A percentile compares a stretch with the other conserved stretches of the same genome.
These are phyloP conservation scores for Caenorhabditis sp. DNA, from an alignment of 2,888 invertebrate species.

Conservation along the genomic window DNA sequence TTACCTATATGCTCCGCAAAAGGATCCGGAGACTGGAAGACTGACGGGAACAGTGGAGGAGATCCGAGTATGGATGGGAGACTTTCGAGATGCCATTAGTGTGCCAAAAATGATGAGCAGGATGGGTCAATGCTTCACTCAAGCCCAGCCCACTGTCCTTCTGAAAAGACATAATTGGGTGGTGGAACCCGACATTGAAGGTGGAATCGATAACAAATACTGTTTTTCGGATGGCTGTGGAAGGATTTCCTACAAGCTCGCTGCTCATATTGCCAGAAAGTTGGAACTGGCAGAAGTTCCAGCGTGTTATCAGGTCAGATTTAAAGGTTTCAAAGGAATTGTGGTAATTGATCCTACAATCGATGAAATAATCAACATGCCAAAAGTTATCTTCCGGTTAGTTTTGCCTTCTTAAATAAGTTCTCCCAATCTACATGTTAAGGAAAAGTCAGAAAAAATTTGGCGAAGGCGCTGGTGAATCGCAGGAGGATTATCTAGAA, in stretches of 20 bases:
- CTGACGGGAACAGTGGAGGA: slow-evolving; percentile 63
- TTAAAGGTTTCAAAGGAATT: slow-evolving; percentile 82
- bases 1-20: slow-evolving; percentile 73
- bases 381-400: slow-evolving; percentile 64
- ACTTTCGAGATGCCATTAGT: slow-evolving; percentile 72
- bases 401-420: too few relatives aligned
- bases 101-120: slow-evolving; percentile 83
- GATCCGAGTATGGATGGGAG: slow-evolving; percentile 77
- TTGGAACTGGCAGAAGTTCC: slow-evolving; percentile 69
- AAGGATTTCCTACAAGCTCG: slow-evolving; percentile 44
- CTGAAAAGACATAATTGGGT: slow-evolving; percentile 64
- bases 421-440: too few relatives aligned
- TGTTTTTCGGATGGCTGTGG: slow-evolving; percentile 81
- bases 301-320: slow-evolving; percentile 78
- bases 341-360: slow-evolving; percentile 77
- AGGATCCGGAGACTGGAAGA: slow-evolving; percentile 58
- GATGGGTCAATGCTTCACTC: slow-evolving; percentile 84
- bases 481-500: slow-evolving; percentile 58
- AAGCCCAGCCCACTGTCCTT: slow-evolving; percentile 73
- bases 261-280: slow-evolving; percentile 49
- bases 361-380: slow-evolving; percentile 60
- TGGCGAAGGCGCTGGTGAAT: slow-evolving; percentile 61
- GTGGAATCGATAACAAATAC: slow-evolving; percentile 63
- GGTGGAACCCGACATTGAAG: slow-evolving; percentile 69
- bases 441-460: slow-evolving; percentile 80